Evolutionary conservation across 2,888 invertebrate species (phyloP), one percentile per base, ranked within the genome.

Genomic region (Ceraclea dissimilis): DNA sequence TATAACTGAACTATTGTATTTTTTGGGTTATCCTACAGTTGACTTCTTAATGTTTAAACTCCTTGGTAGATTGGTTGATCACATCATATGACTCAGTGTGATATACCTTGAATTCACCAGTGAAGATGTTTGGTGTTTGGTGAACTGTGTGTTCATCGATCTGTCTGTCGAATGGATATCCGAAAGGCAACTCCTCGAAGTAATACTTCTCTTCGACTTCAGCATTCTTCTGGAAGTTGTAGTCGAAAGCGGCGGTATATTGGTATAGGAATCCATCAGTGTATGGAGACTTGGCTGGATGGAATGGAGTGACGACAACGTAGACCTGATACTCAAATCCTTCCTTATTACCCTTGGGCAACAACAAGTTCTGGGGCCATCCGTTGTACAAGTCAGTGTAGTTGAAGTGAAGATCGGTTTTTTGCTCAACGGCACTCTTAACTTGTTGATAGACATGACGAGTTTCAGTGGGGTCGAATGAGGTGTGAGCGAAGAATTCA

Each of bases 151-250:
- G 72, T 62, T 79, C 73, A 57, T 81, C 75, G 66, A 86, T 79
- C 33, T 73, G 73, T 62, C 86, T 81, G 71, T 90, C 88, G 75
- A 90, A 83, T 63, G 90, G 90, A 79, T 82, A 90, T 58, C 86
- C 87, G 63, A 84, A 75, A 1, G 88, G 80, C 68, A 79, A 78
- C 50, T 75, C 78, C 70, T 88, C 88, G 62, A 82, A 70, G 61
- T 75, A 76, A 6, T 70, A 73, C 65, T 79, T 68, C 68, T 10
- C 4, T 19, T 46, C 20, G 77, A 81, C 66, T 75, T 75, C 63
- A 19, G 46, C 18, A 13, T 20, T 46, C 46, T 20, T 46, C 19
- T 46, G 46, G 46, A 46, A 46, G 79, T 80, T 78, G 57, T 26
- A 20, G 39, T 79, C 80, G 59, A 78, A 70, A 63, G 74, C 78